A percentile compares a stretch with the other conserved stretches of the same genome.
Conservation (phyloP, 64 coral and sea anemone genomes). For the Cladopsammia gracilis region DNA sequence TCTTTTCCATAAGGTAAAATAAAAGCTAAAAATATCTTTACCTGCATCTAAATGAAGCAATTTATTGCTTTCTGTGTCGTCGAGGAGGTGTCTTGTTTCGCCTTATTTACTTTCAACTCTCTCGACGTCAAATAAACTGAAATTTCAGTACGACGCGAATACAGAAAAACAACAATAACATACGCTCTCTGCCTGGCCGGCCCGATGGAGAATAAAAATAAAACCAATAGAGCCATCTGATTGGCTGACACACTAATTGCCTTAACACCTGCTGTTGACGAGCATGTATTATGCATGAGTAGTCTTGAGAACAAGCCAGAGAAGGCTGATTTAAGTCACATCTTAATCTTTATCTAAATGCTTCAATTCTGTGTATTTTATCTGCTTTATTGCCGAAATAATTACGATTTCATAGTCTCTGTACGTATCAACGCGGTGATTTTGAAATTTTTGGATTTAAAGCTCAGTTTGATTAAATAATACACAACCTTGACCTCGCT, state of each 20-base stretch:
- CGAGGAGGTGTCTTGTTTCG: background rate
- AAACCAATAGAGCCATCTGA: background rate
- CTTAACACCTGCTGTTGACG: constrained; percentile 21
- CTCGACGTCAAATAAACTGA: constrained; percentile 9
- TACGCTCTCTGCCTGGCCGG: background rate
- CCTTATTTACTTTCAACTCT: background rate
- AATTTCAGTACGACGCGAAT: background rate
- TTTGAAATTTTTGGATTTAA: too few relatives aligned
- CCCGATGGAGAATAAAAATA: background rate
- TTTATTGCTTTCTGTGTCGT: background rate
- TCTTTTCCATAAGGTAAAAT: background rate
- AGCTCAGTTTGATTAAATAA: too few relatives aligned
- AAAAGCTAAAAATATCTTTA: background rate
- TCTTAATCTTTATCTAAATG: background rate
- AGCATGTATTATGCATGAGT: constrained; percentile 4
- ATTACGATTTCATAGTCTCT: too few relatives aligned
- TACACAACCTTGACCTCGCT: too few relatives aligned
- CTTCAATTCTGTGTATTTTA: background rate
- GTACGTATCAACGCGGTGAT: too few relatives aligned
- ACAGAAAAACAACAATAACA: constrained; percentile 15
- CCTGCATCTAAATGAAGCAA: background rate
- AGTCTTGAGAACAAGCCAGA: background rate
- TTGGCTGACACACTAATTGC: constrained; percentile 29
- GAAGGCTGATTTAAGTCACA: background rate
- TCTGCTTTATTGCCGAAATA: background rate